phyloP scores from a whole-genome alignment of 2,888 invertebrate species.

The Drosophila gaucha region DNA sequence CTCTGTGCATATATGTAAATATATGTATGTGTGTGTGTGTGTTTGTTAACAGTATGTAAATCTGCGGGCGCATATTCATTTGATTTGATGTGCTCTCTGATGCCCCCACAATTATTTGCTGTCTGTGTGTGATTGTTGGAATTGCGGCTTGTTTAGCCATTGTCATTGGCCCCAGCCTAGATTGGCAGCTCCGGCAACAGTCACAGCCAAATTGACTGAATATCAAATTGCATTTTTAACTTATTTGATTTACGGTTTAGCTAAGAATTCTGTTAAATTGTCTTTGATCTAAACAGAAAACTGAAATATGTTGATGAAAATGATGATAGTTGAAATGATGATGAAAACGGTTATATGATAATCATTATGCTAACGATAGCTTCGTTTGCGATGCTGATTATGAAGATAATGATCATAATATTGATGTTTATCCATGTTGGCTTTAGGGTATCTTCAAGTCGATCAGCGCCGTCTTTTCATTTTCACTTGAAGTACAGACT shows the following conservation, averaged over 20 bases:
- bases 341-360: neutral
- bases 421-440: too few species aligned
- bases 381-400: too few species aligned
- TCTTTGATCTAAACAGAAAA: neutral
- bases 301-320: neutral
- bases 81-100: constrained; percentile 55
- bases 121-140: constrained; percentile 38
- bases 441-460: too few species aligned
- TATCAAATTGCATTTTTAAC: constrained; percentile 37
- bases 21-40: neutral
- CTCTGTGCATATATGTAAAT: constrained; percentile 11
- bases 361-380: neutral
- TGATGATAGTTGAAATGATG: neutral
- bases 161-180: constrained; percentile 29
- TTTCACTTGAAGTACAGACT: too few species aligned
- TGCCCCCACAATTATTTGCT: constrained; percentile 62
- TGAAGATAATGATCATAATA: neutral
- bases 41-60: constrained; percentile 43
- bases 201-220: constrained; percentile 20
- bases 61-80: constrained; percentile 64
- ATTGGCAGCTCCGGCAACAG: constrained; percentile 39
- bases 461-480: too few species aligned
- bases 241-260: constrained; percentile 2
- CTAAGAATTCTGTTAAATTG: neutral
- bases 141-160: constrained; percentile 52